Conservation (phyloP, 2,888 invertebrate species). For the Mechanitis messenoides region DNA sequence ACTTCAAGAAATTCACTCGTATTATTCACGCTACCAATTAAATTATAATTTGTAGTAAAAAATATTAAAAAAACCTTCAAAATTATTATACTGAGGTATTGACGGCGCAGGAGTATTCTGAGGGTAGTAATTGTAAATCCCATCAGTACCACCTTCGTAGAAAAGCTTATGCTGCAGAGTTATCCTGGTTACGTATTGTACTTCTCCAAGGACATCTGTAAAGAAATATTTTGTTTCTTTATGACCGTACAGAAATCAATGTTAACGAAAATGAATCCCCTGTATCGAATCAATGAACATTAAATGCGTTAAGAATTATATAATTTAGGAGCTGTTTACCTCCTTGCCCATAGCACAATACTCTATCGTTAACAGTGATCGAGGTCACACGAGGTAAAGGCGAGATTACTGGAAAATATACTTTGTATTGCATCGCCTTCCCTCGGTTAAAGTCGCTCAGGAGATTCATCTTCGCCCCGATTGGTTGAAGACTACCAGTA, state of each 20-base stretch:
- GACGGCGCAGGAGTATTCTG: slow-evolving; percentile 7
- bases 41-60: neutral
- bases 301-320: too few species aligned
- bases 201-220: slow-evolving; percentile 47
- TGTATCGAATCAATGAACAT: too few species aligned
- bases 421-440: slow-evolving; percentile 59
- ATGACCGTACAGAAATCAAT: too few species aligned
- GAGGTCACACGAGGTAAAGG: slow-evolving; percentile 76
- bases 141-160: slow-evolving; percentile 27
- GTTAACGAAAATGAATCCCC: too few species aligned
- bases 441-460: slow-evolving; percentile 52
- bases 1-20: neutral
- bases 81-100: slow-evolving; percentile 1
- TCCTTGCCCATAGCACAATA: slow-evolving; percentile 76
- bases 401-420: slow-evolving; percentile 77
- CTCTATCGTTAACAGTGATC: slow-evolving; percentile 74
- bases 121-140: slow-evolving; percentile 27
- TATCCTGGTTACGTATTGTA: slow-evolving; percentile 61
- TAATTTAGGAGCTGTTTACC: slow-evolving; percentile 46
- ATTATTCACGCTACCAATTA: neutral
- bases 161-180: slow-evolving; percentile 71
- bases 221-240: neutral
- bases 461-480: slow-evolving; percentile 44
- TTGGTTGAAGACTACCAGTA: slow-evolving; percentile 75
- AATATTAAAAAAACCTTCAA: slow-evolving; percentile 21